Conservation (phyloP, 2,888 invertebrate genomes). For the Tetragonula carbonaria region DNA sequence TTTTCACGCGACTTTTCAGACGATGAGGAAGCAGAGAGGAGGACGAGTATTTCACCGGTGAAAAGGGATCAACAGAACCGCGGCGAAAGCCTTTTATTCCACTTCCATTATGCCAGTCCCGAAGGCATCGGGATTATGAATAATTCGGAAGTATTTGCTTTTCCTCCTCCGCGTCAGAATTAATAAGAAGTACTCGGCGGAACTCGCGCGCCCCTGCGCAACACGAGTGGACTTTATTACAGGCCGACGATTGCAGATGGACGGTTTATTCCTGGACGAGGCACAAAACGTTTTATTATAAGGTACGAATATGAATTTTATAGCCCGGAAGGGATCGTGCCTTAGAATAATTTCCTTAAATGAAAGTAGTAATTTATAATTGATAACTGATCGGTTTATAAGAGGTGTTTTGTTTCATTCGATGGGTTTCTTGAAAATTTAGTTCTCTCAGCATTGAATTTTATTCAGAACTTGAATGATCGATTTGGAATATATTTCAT, state of each 20-base stretch:
- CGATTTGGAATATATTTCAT: background rate
- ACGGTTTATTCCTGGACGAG: conserved; percentile 3
- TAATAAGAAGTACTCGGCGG: conserved; percentile 55
- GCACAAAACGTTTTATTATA: background rate
- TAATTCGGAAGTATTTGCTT: conserved; percentile 70
- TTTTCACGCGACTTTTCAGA: conserved; percentile 25
- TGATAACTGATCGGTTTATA: too few relatives aligned
- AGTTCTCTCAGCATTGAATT: background rate
- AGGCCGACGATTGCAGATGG: background rate
- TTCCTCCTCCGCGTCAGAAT: conserved; percentile 57
- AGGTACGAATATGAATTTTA: conserved; percentile 1
- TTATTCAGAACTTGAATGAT: too few relatives aligned
- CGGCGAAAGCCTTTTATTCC: conserved; percentile 59
- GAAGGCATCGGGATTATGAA: conserved; percentile 66
- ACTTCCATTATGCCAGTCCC: conserved; percentile 51
- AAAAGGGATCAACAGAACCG: conserved; percentile 49
- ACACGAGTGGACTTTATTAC: conserved; percentile 54
- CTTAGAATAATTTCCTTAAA: background rate
- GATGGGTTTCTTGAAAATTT: background rate
- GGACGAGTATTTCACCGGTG: conserved; percentile 27
- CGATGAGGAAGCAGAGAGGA: background rate
- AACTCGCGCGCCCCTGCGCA: background rate
- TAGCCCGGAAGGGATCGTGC: too few relatives aligned
- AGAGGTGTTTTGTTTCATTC: background rate
- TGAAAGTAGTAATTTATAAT: too few relatives aligned